Conservation (phyloP, 1,140 invertebrate genomes). For the Ectropis grisescens region DNA sequence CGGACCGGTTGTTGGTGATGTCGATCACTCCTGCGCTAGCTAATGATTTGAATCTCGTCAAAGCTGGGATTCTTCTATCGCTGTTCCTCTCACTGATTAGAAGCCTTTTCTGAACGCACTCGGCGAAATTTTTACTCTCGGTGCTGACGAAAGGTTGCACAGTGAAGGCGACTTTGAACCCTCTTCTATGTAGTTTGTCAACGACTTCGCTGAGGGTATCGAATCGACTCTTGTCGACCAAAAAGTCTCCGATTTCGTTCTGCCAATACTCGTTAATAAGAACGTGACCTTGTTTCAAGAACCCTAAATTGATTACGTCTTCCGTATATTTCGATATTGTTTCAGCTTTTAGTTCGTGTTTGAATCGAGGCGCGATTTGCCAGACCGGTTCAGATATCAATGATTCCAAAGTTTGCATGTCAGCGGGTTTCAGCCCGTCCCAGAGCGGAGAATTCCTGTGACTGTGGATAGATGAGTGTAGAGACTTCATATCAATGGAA, state of each 20-base stretch:
- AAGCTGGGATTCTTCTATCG: slow-evolving; percentile 79
- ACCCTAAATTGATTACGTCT: slow-evolving; percentile 81
- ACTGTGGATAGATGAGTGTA: slow-evolving; percentile 76
- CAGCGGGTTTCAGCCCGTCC: slow-evolving; percentile 84
- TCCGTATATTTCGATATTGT: slow-evolving; percentile 87
- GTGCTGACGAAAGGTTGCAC: slow-evolving; percentile 90
- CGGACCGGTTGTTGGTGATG: slow-evolving; percentile 83
- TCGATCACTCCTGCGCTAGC: slow-evolving; percentile 86
- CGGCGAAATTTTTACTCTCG: slow-evolving; percentile 83
- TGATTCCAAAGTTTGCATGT: slow-evolving; percentile 80
- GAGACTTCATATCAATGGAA: slow-evolving; percentile 79
- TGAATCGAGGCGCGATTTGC: slow-evolving; percentile 80
- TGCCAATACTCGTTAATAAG: slow-evolving; percentile 90
- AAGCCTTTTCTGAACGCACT: slow-evolving; percentile 79
- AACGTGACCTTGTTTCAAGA: slow-evolving; percentile 84
- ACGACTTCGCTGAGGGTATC: slow-evolving; percentile 83
- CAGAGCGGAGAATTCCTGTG: slow-evolving; percentile 80
- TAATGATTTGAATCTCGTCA: slow-evolving; percentile 82
- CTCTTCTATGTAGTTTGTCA: slow-evolving; percentile 84
- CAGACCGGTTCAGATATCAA: slow-evolving; percentile 86
- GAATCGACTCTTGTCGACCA: slow-evolving; percentile 79
- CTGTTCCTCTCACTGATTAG: slow-evolving; percentile 80
- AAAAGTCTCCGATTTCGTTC: slow-evolving; percentile 82
- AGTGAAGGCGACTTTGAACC: slow-evolving; percentile 87
- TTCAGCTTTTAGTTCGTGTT: slow-evolving; percentile 75